These are phyloP conservation scores for Lasioglossum zephyrum DNA, from an alignment of 2,888 invertebrate genomes.

Conservation along the genomic window DNA sequence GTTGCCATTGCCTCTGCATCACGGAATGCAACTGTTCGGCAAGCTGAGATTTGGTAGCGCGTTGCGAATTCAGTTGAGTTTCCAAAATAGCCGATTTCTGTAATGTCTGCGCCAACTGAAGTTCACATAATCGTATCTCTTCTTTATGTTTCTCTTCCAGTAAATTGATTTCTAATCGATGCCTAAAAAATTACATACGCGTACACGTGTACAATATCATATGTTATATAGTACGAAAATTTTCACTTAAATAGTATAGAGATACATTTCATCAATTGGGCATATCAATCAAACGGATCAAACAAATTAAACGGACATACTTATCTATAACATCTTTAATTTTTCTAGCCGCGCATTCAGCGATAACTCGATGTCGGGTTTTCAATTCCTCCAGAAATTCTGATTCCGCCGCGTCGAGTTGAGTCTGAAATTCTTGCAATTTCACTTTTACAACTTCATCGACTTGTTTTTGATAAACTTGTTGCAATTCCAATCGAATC, in stretches of 20 bases:
- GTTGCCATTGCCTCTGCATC: constrained; percentile 93
- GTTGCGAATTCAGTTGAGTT: constrained; percentile 85
- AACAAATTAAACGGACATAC: constrained; percentile 76
- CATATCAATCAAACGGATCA: not conserved
- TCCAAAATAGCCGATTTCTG: constrained; percentile 89
- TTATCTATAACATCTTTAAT: constrained; percentile 90
- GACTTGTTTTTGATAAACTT: constrained; percentile 92
- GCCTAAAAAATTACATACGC: constrained; percentile 84
- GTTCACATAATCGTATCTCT: constrained; percentile 90
- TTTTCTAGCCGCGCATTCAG: constrained; percentile 90
- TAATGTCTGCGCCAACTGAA: constrained; percentile 89
- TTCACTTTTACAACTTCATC: constrained; percentile 91
- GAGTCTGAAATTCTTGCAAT: constrained; percentile 90
- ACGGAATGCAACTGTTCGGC: constrained; percentile 91
- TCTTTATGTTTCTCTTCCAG: constrained; percentile 92
- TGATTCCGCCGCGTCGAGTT: constrained; percentile 89
- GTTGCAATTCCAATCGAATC: constrained; percentile 89
- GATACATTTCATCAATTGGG: not conserved
- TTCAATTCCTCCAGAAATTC: constrained; percentile 88
- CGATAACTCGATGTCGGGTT: constrained; percentile 88
- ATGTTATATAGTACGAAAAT: not conserved
- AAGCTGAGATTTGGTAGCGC: constrained; percentile 87
- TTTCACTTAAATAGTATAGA: not conserved
- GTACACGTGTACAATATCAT: not conserved
- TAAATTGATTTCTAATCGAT: constrained; percentile 90